These are phyloP conservation scores for Cephalopachus bancanus DNA, from an alignment of 2,797 vertebrate species.

Conservation along the genomic window DNA sequence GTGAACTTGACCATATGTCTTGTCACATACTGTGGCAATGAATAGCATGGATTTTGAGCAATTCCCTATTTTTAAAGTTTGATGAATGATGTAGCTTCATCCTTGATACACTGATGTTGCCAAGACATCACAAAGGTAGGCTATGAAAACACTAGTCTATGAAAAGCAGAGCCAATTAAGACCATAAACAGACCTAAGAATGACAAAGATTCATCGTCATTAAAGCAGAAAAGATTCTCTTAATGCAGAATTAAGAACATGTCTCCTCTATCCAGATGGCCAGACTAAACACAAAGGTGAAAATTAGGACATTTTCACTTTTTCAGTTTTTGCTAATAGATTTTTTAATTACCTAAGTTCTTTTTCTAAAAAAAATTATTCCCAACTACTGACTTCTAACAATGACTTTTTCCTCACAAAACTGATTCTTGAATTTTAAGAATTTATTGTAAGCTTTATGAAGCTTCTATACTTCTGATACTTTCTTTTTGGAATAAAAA, in stretches of 20 bases:
- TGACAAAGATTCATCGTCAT: not conserved
- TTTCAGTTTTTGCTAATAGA: not conserved
- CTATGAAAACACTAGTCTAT: not conserved
- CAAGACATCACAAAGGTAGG: not conserved
- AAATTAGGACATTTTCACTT: not conserved
- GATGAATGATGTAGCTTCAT: not conserved
- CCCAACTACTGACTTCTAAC: not conserved
- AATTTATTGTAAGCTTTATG: not conserved
- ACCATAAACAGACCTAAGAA: not conserved
- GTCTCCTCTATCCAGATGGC: not conserved
- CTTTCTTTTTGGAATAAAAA: not conserved
- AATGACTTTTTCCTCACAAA: not conserved
- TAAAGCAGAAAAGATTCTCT: not conserved
- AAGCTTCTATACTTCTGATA: not conserved
- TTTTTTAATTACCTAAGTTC: not conserved
- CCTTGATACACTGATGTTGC: not conserved
- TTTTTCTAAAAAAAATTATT: not conserved
- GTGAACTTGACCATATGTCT: not conserved
- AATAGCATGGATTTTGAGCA: not conserved
- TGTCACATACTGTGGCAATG: not conserved
- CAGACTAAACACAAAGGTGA: not conserved
- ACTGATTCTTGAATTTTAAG: not conserved
- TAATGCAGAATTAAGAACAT: not conserved
- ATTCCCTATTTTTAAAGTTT: constrained; percentile 12
- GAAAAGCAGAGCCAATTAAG: not conserved